Evolutionary conservation across 2,113 vertebrate genomes (phyloP), one percentile per base, ranked within the genome.

Genomic region (Tupaia chinensis): DNA sequence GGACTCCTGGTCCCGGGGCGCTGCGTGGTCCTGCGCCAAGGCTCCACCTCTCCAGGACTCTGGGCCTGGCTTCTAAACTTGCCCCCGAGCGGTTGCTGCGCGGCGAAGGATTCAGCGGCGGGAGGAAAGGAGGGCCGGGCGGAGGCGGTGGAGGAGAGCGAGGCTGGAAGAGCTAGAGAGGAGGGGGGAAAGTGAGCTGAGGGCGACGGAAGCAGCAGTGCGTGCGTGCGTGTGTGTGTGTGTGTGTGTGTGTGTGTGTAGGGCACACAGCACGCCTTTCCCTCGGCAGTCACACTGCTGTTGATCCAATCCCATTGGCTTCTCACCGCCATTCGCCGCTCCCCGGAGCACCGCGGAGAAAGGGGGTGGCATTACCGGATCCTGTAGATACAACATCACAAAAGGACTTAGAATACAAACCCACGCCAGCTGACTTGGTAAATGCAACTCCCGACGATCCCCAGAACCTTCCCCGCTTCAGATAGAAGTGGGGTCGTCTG

Each of bases 261-360:
- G 63, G 2, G 11, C 63, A 6, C 2, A 15, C 70, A 3, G 9
- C 63, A 2, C 7, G 25, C 14, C 54, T 44, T 10, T 69, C 25
- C 20, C 66, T 63, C 10, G 54, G 20, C 1, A 6, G 65, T 61
- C 60, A 60, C 32, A 27, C 13, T 78, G 22, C 63, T 70, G 25
- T 29, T 0, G 2, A 7, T n/a, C 6, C 19, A 10, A 9, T 13
- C 12, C 80, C 12, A 2, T 9, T 2, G 19, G 44, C 60, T 60
- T 27, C 74, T 60, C 61, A 4, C 8, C 23, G 20, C 29, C 1
- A 5, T 29, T 61, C 32, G 12, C 34, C 44, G 11, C 34, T 19
- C 25, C 13, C 22, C 56, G 13, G 9, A 61, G 20, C 87, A 11
- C 27, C 17, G 53, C 22, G 60, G 1, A 4, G 5, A 53, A 16